Conservation (phyloP, 1,140 invertebrate genomes). For the Leptinotarsa undecemlineata region DNA sequence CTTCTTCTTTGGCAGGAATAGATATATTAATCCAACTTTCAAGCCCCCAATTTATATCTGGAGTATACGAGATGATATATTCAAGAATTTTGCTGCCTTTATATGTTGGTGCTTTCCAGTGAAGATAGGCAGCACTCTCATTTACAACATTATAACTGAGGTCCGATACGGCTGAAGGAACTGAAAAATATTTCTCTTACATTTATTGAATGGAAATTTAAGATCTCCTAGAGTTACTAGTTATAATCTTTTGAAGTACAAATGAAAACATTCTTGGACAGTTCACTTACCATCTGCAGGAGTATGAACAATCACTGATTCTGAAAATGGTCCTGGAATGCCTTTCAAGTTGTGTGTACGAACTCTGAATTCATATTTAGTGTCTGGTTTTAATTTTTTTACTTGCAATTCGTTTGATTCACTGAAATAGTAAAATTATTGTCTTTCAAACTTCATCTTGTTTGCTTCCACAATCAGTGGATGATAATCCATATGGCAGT, state of each 20-base stretch:
- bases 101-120: slow-evolving; percentile 42
- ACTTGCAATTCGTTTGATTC: slow-evolving; percentile 57
- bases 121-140: slow-evolving; percentile 41
- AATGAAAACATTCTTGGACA: neutral
- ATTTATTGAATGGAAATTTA: too few relatives aligned
- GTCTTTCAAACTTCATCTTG: too few relatives aligned
- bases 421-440: neutral
- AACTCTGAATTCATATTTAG: slow-evolving; percentile 66
- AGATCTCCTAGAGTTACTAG: too few relatives aligned
- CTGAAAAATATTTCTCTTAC: slow-evolving; percentile 28
- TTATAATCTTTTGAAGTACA: neutral
- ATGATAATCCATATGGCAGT: too few relatives aligned
- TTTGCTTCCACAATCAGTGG: too few relatives aligned
- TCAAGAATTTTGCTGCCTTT: slow-evolving; percentile 39
- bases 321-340: slow-evolving; percentile 36
- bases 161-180: slow-evolving; percentile 45
- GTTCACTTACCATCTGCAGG: slow-evolving; percentile 41
- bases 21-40: slow-evolving; percentile 41
- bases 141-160: slow-evolving; percentile 44
- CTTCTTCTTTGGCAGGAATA: slow-evolving; percentile 29
- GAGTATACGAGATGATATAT: slow-evolving; percentile 47
- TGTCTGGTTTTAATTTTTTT: slow-evolving; percentile 62
- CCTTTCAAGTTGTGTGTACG: slow-evolving; percentile 48
- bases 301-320: slow-evolving; percentile 40
- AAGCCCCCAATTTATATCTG: slow-evolving; percentile 41